Evolutionary conservation across 35 echinoderm and acorn worm genomes (phyloP).

Genomic region (Eucidaris tribuloides): DNA sequence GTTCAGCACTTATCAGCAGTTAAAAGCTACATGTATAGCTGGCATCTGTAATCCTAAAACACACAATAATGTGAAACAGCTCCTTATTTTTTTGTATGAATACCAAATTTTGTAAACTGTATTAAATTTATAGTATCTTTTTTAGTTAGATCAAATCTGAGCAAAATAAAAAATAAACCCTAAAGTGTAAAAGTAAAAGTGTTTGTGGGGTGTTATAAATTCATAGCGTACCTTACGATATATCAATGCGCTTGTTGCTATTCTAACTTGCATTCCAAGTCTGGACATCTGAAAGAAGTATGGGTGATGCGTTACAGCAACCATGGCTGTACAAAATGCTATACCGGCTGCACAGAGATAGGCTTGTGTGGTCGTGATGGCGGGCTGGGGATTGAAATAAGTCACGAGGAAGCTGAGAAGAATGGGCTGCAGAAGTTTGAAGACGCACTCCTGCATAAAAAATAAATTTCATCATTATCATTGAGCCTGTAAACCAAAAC

Average conservation of each 20-base stretch:
- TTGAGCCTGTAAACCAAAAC: no score
- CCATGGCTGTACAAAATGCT: background rate
- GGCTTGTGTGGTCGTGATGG: slow-evolving; percentile 31
- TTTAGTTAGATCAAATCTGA: no score
- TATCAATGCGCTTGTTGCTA: slow-evolving; percentile 50
- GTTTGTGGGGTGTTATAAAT: no score
- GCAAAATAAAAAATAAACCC: no score
- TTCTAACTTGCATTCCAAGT: slow-evolving; percentile 64
- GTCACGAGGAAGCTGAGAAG: slow-evolving; percentile 47
- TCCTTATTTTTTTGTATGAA: background rate
- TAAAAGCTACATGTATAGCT: no score
- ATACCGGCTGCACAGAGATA: slow-evolving; percentile 65
- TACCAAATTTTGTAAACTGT: background rate
- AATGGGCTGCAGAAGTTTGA: slow-evolving; percentile 64
- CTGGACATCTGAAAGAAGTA: slow-evolving; percentile 55
- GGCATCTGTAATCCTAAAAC: no score
- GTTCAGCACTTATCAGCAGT: no score
- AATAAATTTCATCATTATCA: no score
- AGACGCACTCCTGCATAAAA: slow-evolving; percentile 35
- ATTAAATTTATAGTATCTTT: background rate
- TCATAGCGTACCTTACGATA: slow-evolving; percentile 69
- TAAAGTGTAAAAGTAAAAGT: no score
- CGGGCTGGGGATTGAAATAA: slow-evolving; percentile 45
- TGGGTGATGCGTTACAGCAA: slow-evolving; percentile 39
- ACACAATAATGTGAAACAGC: background rate